Base-by-base conservation (phyloP, 2,888 invertebrate species). In the Meiosimyza platycephala region DNA sequence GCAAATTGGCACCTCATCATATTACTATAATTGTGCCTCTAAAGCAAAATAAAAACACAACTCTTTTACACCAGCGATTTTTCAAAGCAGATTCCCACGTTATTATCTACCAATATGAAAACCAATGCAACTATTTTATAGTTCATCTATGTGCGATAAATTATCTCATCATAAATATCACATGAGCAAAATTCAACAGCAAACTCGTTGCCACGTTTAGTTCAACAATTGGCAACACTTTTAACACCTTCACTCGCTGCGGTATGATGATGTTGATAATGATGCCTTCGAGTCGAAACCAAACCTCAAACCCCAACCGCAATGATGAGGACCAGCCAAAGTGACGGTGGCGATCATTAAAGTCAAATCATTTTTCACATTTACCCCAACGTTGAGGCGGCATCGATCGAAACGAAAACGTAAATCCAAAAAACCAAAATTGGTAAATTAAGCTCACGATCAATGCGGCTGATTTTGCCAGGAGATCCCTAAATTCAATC, bases 331-430 rank as follows among this genome's bases (percentile, higher is more conserved):
- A 72, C 54, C 71, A 75, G 72, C 83, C 83, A 79, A n/a, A n/a
- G 80, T 47, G 40, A 84, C 85, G 79, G 85, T 84, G 84, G 84
- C 85, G 80, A 78, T 81, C 82, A 84, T 85, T 85, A 85, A 83
- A 85, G 85, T 84, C 84, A 84, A 84, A 85, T 84, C 82, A 84
- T 85, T 85, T 85, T 84, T 84, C 85, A 84, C 84, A 84, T 84
- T 82, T 83, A 80, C 59, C 47, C 63, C 62, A 60, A 48, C 52
- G 12, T 18, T 47, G 40, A 40, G 70, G 60, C 72, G 64, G 62
- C 72, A 73, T 64, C 64, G 52, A 16, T 51, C 66, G 70, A 75
- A 71, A 72, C 65, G 71, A 71, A 74, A 12, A 52, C 33, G 18
- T 18, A 69, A 72, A 72, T 50, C 67, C 50, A 59, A 55, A 71